These are phyloP conservation scores for Lucilia sericata DNA, from an alignment of 1,140 invertebrate genomes.

Conservation along the genomic window DNA sequence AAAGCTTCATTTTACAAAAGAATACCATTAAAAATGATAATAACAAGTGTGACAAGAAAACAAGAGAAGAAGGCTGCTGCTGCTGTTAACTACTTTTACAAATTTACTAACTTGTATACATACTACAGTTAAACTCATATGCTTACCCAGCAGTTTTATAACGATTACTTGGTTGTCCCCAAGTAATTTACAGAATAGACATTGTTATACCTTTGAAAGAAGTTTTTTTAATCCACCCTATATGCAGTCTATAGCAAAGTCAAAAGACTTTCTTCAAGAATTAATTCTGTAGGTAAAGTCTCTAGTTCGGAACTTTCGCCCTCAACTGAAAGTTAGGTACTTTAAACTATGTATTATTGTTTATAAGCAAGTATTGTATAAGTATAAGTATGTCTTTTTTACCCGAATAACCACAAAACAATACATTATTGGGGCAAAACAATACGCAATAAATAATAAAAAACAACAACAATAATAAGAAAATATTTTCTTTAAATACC, in stretches of 20 bases:
- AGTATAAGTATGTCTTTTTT: background rate
- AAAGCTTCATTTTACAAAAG: slow-evolving; percentile 25
- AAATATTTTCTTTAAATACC: background rate
- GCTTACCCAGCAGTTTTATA: no score
- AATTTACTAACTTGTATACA: background rate
- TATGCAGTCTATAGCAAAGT: no score
- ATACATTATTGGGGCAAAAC: background rate
- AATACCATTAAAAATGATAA: background rate
- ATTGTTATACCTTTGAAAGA: no score
- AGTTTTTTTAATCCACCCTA: no score
- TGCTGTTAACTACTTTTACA: background rate
- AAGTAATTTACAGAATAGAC: no score
- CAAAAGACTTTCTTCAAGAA: no score
- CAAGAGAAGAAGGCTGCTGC: background rate
- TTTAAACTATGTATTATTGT: no score
- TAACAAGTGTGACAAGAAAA: background rate
- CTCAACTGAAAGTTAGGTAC: no score
- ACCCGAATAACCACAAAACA: background rate
- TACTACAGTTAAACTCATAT: background rate
- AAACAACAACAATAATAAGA: background rate
- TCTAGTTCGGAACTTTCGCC: no score
- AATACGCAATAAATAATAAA: slow-evolving; percentile 18
- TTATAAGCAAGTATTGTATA: no score
- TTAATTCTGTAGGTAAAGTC: no score
- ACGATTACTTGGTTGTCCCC: no score